phyloP scores from a whole-genome alignment of 2,888 invertebrate species.

The Hirtodrosophila alboralis region DNA sequence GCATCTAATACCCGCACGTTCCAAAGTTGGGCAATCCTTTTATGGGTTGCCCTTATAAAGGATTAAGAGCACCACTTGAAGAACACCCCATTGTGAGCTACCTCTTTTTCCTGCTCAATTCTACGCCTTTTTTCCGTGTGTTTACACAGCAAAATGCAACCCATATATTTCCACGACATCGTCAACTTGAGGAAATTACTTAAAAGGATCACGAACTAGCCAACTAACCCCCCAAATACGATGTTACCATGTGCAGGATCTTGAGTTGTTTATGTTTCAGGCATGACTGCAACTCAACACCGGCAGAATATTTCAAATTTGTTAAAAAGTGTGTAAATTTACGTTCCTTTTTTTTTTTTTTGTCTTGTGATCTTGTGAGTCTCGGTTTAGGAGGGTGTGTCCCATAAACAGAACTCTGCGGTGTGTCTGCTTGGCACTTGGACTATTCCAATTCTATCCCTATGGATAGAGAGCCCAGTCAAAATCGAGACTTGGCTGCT shows the following conservation, averaged over 20 bases:
- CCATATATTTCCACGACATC: slow-evolving; percentile 66
- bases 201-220: slow-evolving; percentile 74
- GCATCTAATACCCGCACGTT: slow-evolving; percentile 68
- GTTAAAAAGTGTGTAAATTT: slow-evolving; percentile 78
- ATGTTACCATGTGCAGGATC: slow-evolving; percentile 33
- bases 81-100: slow-evolving; percentile 44
- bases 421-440: slow-evolving; percentile 58
- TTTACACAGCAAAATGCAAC: slow-evolving; percentile 72
- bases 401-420: slow-evolving; percentile 69
- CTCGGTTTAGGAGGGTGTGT: slow-evolving; percentile 65
- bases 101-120: slow-evolving; percentile 52
- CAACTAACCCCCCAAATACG: slow-evolving; percentile 21
- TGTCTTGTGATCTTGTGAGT: slow-evolving; percentile 16
- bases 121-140: slow-evolving; percentile 72
- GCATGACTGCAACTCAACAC: slow-evolving; percentile 72
- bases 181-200: slow-evolving; percentile 69
- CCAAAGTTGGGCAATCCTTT: slow-evolving; percentile 59
- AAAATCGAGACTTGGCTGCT: slow-evolving; percentile 55
- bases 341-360: slow-evolving; percentile 54
- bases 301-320: slow-evolving; percentile 69
- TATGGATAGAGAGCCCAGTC: slow-evolving; percentile 30
- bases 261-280: slow-evolving; percentile 78
- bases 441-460: no score
- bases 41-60: slow-evolving; percentile 63
- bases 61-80: slow-evolving; percentile 61